phyloP scores from a whole-genome alignment of 2,113 vertebrate species.

The Sebastes fasciatus region DNA sequence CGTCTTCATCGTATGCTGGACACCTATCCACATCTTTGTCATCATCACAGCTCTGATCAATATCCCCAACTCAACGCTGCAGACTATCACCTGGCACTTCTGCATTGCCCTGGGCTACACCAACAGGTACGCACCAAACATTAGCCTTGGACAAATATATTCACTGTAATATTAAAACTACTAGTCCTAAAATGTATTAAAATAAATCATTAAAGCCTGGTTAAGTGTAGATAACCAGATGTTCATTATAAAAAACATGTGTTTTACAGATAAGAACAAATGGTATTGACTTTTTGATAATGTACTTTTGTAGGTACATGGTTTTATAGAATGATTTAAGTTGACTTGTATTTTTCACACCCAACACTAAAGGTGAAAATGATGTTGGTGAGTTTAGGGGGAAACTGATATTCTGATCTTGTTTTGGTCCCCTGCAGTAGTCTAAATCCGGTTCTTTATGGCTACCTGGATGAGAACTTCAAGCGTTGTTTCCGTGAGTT shows the following conservation, averaged over 20 bases:
- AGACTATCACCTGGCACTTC: conserved; percentile 98
- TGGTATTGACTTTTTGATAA: not conserved
- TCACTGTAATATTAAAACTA: not conserved
- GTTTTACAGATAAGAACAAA: not conserved
- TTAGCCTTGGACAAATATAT: not conserved
- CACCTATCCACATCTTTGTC: conserved; percentile 98
- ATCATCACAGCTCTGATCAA: conserved; percentile 95
- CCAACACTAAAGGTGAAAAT: not conserved
- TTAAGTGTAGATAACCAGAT: not conserved
- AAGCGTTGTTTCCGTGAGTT: conserved; percentile 99
- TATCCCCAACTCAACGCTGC: conserved; percentile 93
- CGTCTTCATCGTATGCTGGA: conserved; percentile 99
- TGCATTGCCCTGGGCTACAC: conserved; percentile 98
- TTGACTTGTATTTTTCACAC: not conserved
- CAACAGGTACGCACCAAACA: conserved; percentile 88
- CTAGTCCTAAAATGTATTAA: no score
- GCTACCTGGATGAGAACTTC: conserved; percentile 99
- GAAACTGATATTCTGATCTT: not conserved
- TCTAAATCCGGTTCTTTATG: conserved; percentile 98
- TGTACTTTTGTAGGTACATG: not conserved
- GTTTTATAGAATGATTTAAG: not conserved
- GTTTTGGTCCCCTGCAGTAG: conserved; percentile 70
- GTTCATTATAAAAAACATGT: not conserved
- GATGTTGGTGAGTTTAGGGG: not conserved
- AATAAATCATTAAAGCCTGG: not conserved